Evolutionary conservation across 2,797 vertebrate species (phyloP), one percentile per base, ranked within the genome.

Genomic region (Sebastes dallii): DNA sequence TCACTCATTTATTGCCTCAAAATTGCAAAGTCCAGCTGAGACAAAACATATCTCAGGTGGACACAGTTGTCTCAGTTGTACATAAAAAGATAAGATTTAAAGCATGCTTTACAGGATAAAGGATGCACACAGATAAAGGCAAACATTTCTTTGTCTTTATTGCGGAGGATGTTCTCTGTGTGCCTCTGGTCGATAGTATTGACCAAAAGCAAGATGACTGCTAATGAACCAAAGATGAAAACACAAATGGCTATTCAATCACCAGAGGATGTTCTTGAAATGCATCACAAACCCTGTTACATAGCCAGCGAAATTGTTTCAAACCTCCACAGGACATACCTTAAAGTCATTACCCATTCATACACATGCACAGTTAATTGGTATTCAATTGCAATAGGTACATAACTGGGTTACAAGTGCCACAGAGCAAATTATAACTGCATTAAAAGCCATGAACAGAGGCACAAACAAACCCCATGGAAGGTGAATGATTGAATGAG

Each of bases 141-240:
- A 88, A 86, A 87, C 72, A 77, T 72, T 46, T 46, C 81, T 83
- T 56, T 80, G 66, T 68, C 66, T 84, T 75, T 56, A 75, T 80
- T 76, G 80, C n/a, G 32, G 30, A 79, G 68, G 86, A 88, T 82
- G 81, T 75, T 88, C 78, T 61, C 65, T 65, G 61, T 65, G 75
- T 66, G 65, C 71, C 55, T 55, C 42, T 27, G 75, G 81, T 89
- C 81, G 20, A 85, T 89, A 76, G 30, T 77, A 87, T 84, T 39
- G 75, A 90, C 62, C 29, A 66, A 72, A 79, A 81, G 66, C 82
- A 65, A 77, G 77, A 84, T 81, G 86, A 88, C 71, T 86, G 76
- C 77, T 88, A 91, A 92, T 89, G 86, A 91, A 88, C 59, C 82
- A 86, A 81, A 85, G 78, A 91, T 91, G 76, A 91, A 90, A 93